phyloP scores from a whole-genome alignment of 2,113 vertebrate genomes.

The Oreocharis arfaki region DNA sequence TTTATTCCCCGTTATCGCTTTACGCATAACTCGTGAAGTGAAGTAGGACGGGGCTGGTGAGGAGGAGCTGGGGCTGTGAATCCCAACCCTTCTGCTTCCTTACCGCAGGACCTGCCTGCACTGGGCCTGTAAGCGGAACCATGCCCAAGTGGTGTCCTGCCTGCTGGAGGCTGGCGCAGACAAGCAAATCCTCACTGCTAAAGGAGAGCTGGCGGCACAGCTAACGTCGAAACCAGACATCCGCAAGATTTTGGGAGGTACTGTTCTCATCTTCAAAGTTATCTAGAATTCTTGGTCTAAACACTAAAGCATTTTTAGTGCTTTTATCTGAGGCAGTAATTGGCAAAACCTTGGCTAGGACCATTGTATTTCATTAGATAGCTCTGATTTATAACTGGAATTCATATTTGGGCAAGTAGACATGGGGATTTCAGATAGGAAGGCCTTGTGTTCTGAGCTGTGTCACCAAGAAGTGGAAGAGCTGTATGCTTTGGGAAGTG shows the following conservation, averaged over 20 bases:
- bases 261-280: accelerated
- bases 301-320: neutral
- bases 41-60: accelerated
- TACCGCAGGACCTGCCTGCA: conserved; percentile 83
- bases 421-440: neutral
- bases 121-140: conserved; percentile 90
- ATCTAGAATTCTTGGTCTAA: neutral
- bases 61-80: accelerated
- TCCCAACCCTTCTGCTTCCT: neutral
- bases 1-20: neutral
- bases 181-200: conserved; percentile 76
- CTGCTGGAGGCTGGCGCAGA: conserved; percentile 81
- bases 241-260: conserved; percentile 83
- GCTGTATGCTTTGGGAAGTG: neutral
- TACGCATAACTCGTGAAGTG: accelerated
- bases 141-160: conserved; percentile 80
- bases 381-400: neutral
- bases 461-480: neutral
- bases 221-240: conserved; percentile 84
- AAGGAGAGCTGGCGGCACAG: conserved; percentile 80
- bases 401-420: neutral
- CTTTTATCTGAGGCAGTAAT: neutral
- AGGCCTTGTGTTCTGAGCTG: neutral
- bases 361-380: neutral
- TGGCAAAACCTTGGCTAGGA: neutral